phyloP scores from a whole-genome alignment of 2,888 invertebrate genomes.

The Macrosoma leucophasiata region DNA sequence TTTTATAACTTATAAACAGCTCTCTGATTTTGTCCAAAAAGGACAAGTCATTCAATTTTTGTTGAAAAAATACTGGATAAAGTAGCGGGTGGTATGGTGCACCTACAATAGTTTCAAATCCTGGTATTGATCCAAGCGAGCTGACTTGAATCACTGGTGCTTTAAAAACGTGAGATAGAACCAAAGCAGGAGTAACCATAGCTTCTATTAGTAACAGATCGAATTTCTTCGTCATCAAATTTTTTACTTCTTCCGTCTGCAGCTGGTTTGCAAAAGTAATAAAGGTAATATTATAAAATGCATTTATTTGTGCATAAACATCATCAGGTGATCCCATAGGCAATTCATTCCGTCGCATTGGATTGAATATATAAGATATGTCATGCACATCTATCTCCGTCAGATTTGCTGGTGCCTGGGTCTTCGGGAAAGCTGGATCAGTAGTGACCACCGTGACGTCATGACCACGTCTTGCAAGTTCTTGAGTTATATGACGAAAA shows the following conservation, averaged over 20 bases:
- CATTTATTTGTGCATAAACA: too few species aligned
- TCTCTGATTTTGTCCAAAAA: constrained; percentile 31
- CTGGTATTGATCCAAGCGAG: constrained; percentile 28
- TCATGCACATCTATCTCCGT: constrained; percentile 42
- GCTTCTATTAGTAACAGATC: constrained; percentile 38
- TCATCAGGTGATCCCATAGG: too few species aligned
- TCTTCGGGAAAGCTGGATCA: constrained; percentile 31
- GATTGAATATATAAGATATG: constrained; percentile 30
- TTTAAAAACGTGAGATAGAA: constrained; percentile 31
- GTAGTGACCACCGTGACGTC: constrained; percentile 34
- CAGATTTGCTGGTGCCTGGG: constrained; percentile 31
- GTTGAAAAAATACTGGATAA: constrained; percentile 27
- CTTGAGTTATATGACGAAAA: constrained; percentile 32
- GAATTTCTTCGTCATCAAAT: too few species aligned
- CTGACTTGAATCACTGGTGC: constrained; percentile 35
- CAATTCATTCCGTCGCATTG: too few species aligned
- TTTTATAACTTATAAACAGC: too few species aligned
- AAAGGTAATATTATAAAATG: too few species aligned
- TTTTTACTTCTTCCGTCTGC: too few species aligned
- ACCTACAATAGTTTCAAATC: constrained; percentile 27
- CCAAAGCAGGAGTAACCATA: constrained; percentile 22
- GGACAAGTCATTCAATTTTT: constrained; percentile 31
- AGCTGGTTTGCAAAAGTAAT: too few species aligned
- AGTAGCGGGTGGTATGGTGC: constrained; percentile 33
- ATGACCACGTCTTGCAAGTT: constrained; percentile 35